These are phyloP conservation scores for Vanessa tameamea DNA, from an alignment of 1,140 invertebrate genomes.

Conservation along the genomic window DNA sequence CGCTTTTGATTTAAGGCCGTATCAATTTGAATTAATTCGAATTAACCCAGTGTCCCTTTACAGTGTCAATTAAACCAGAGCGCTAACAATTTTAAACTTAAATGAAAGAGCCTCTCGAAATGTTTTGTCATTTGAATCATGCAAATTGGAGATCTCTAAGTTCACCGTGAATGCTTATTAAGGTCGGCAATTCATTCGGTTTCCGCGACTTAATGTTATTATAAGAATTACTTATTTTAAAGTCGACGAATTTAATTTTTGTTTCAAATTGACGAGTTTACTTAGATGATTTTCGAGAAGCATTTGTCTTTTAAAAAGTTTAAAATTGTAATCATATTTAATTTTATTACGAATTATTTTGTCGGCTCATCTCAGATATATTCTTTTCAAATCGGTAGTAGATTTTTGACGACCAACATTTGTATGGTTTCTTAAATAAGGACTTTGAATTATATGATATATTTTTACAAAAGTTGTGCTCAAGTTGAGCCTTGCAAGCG, in stretches of 20 bases:
- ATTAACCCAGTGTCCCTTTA: conserved; percentile 53
- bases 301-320: background rate
- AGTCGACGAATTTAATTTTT: conserved; percentile 32
- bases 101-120: conserved; percentile 67
- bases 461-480: too few relatives aligned
- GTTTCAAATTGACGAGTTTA: conserved; percentile 10
- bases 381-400: too few relatives aligned
- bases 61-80: conserved; percentile 64
- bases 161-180: conserved; percentile 58
- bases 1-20: conserved; percentile 52
- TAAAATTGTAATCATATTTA: too few relatives aligned
- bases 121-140: conserved; percentile 71
- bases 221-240: conserved; percentile 66
- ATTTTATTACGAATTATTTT: too few relatives aligned
- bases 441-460: too few relatives aligned
- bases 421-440: too few relatives aligned
- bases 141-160: conserved; percentile 65
- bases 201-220: conserved; percentile 64
- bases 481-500: too few relatives aligned
- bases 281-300: conserved; percentile 16
- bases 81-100: conserved; percentile 72
- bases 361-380: too few relatives aligned
- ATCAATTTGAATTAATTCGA: conserved; percentile 67
- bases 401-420: too few relatives aligned
- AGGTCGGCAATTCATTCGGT: conserved; percentile 63